phyloP scores from a whole-genome alignment of 2,113 vertebrate species.

The Glaucidium brasilianum region DNA sequence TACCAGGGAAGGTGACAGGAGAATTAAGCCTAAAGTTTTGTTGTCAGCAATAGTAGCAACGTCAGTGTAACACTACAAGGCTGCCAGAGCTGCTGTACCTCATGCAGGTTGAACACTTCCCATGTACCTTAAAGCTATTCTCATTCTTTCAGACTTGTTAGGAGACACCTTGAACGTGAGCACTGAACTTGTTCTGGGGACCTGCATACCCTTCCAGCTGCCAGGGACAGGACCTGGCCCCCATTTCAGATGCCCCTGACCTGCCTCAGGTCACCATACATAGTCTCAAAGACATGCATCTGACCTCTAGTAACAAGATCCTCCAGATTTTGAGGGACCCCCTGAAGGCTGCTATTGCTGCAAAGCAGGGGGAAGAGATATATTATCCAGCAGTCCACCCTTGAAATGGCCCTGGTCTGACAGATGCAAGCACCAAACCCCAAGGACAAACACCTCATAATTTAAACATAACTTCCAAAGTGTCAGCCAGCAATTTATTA shows the following conservation, averaged over 20 bases:
- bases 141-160: neutral
- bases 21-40: neutral
- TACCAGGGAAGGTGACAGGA: neutral
- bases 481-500: neutral
- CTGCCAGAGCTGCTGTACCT: neutral
- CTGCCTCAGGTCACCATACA: fast-evolving
- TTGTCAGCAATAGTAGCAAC: neutral
- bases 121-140: neutral
- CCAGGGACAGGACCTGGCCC: too few relatives aligned
- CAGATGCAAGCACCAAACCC: neutral
- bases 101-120: neutral
- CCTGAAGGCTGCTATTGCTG: neutral
- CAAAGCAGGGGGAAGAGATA: fast-evolving
- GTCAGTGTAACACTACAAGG: neutral
- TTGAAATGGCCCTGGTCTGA: neutral
- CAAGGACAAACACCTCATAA: neutral
- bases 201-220: neutral
- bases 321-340: neutral
- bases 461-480: neutral
- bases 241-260: neutral
- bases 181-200: neutral
- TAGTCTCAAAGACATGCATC: neutral
- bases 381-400: neutral
- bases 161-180: neutral
- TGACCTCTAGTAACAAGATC: neutral